A percentile compares a stretch with the other conserved stretches of the same genome.
phyloP scores from a whole-genome alignment of 2,113 vertebrate genomes.

The Piaya cayana region DNA sequence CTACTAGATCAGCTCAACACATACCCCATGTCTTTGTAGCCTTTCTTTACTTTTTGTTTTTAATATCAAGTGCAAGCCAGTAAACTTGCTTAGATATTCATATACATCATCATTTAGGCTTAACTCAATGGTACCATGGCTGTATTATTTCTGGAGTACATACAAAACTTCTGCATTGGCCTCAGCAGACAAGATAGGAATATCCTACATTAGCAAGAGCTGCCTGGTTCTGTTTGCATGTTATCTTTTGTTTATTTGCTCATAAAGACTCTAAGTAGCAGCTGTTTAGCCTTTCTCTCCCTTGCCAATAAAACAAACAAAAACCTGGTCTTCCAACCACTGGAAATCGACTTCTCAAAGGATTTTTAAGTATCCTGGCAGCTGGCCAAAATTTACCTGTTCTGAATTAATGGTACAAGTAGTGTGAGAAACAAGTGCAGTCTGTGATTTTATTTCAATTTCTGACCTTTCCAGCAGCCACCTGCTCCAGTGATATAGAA shows the following conservation, averaged over 20 bases:
- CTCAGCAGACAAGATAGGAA: not conserved
- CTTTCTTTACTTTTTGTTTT: not conserved
- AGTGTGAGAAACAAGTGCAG: not conserved
- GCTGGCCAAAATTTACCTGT: not conserved
- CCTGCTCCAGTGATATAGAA: rapidly evolving
- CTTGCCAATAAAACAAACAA: not conserved
- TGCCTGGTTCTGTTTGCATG: not conserved
- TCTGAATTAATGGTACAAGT: not conserved
- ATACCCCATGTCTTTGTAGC: rapidly evolving
- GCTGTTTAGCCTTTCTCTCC: not conserved
- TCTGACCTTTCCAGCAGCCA: not conserved
- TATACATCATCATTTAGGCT: rapidly evolving
- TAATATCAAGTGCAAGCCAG: not conserved
- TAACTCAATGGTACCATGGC: not conserved
- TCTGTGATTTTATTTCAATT: not conserved
- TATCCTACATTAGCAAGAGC: not conserved
- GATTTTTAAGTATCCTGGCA: not conserved
- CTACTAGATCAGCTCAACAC: rapidly evolving
- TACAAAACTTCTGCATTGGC: rapidly evolving
- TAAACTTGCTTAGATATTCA: not conserved
- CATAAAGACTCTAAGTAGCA: not conserved
- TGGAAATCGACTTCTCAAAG: not conserved
- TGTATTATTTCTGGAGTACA: not conserved
- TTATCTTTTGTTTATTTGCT: not conserved
- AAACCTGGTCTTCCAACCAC: not conserved